Base-by-base conservation (phyloP, 2,888 invertebrate genomes). In the Lepidochrysops patricia region DNA sequence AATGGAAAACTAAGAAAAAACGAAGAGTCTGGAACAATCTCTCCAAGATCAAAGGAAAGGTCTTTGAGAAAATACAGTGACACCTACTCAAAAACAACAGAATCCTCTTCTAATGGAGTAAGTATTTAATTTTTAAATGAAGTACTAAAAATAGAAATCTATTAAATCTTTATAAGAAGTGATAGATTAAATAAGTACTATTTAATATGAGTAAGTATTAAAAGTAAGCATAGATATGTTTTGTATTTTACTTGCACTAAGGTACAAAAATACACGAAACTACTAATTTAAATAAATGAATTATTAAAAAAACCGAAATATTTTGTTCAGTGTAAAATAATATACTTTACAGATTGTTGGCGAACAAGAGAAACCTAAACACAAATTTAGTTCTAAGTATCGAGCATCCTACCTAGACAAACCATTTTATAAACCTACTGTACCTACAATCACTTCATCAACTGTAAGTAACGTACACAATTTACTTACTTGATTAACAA, bases 341-440 rank as follows among this genome's bases (percentile, higher is more conserved):
- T n/a, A 43, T 12, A 43, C 54, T 62, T 83, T 83, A 73, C 84
- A 89, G 88, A 86, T 87, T 70, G 78, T 73, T 68, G 73, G 80
- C 64, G 89, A 86, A 69, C 73, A 79, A 58, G 87, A 88, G 71
- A 90, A 90, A 73, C 78, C 83, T 68, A 82, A 85, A 72, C 84
- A 84, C 74, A 83, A 91, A 70, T 92, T 89, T 79, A 91, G 92
- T 79, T 89, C 92, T 63, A 90, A 91, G 75, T 92, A 91, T 75
- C 85, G 92, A 71, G 84, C 84, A 60, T 84, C 86, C 62, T 79
- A 79, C 72, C 75, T 89, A 60, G 90, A 91, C 60, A 89, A 90
- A 70, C 91, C 92, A 57, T 89, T 88, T 72, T 93, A 93, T 78
- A 89, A 91, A 76, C 91, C 92, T 62, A 92, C 92, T 63, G 91